Conservation (phyloP, 2,113 vertebrate species). For the Rissa tridactyla region DNA sequence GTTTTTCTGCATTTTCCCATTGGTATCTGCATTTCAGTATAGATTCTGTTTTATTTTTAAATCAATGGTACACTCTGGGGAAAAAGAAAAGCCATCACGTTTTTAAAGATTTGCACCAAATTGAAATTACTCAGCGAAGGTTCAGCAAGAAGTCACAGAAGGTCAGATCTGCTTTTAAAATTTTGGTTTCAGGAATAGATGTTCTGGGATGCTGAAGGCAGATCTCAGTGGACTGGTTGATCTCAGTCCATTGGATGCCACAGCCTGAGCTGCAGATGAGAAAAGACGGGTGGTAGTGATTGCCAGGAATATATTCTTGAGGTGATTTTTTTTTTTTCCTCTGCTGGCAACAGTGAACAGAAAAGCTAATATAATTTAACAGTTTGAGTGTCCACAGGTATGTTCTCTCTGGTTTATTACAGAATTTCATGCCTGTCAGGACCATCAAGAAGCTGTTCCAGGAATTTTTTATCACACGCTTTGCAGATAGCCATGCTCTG, state of each 20-base stretch:
- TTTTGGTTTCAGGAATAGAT: neutral
- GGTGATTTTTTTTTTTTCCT: neutral
- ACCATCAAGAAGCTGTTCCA: neutral
- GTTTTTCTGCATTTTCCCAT: neutral
- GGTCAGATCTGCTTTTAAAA: neutral
- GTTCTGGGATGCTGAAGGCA: neutral
- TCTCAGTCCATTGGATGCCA: neutral
- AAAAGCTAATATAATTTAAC: neutral
- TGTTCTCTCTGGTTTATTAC: neutral
- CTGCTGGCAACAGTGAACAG: neutral
- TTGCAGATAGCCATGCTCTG: neutral
- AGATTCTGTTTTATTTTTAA: neutral
- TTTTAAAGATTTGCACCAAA: neutral
- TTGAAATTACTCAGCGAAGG: neutral
- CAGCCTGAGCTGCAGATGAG: neutral
- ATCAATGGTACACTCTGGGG: neutral
- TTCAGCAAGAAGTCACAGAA: neutral
- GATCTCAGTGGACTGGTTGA: neutral
- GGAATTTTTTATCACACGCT: neutral
- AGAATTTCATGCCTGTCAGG: neutral
- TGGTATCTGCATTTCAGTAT: neutral
- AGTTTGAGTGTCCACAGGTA: neutral
- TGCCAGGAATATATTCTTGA: neutral
- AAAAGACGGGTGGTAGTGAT: neutral
- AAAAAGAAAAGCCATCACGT: neutral